Evolutionary conservation across 2,888 invertebrate species (phyloP).

Genomic region (Caenorhabditis panamensis): DNA sequence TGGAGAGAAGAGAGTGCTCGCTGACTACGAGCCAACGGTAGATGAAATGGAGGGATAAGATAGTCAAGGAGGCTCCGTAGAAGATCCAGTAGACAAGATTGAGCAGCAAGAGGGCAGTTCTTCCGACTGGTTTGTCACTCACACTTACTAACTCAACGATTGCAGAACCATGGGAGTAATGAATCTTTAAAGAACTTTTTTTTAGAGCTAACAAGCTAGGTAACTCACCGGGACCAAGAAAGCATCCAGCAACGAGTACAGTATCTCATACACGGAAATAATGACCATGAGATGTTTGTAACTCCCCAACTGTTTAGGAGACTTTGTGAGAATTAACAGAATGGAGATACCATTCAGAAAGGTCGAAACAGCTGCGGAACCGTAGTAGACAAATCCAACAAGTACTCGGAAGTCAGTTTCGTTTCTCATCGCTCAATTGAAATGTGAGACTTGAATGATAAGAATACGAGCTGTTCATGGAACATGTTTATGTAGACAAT

Average conservation of each 20-base stretch:
- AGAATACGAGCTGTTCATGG: too few species aligned
- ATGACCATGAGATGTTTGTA: constrained; percentile 7
- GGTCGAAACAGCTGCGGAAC: background rate
- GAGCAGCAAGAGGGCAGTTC: background rate
- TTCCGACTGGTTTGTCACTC: background rate
- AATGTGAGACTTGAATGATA: too few species aligned
- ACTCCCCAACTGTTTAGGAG: background rate
- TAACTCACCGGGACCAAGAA: background rate
- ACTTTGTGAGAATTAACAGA: background rate
- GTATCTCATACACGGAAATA: background rate
- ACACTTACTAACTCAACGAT: background rate
- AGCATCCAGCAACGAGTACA: background rate
- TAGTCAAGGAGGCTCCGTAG: constrained; percentile 34
- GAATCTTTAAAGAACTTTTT: background rate
- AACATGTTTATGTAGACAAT: too few species aligned
- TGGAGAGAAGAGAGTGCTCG: background rate
- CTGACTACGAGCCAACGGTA: constrained; percentile 31
- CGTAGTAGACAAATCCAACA: background rate
- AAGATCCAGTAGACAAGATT: constrained; percentile 22
- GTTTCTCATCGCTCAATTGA: background rate
- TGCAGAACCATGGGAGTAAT: background rate
- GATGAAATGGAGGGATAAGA: constrained; percentile 33
- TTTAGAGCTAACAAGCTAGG: too few species aligned
- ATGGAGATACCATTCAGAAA: background rate
- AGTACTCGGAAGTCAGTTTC: background rate